Evolutionary conservation across 1,140 invertebrate species (phyloP).

Genomic region (Lysiphlebus fabarum): DNA sequence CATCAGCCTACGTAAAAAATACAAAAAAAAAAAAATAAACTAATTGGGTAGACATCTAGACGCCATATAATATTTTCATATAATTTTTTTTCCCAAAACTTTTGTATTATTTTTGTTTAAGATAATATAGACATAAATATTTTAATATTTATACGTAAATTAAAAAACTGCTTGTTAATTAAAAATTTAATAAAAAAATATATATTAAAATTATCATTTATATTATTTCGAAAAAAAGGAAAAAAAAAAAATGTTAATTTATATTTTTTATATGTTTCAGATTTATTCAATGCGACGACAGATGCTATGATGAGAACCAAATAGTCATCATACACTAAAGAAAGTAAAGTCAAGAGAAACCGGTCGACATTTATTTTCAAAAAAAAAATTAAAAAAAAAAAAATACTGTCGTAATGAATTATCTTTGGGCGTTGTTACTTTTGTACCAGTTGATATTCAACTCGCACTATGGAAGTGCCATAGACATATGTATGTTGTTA

Average conservation of each 20-base stretch:
- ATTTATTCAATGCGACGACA: slow-evolving; percentile 11
- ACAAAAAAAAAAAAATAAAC: too few relatives aligned
- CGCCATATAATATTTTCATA: too few relatives aligned
- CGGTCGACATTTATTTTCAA: slow-evolving; percentile 13
- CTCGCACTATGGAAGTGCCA: slow-evolving; percentile 41
- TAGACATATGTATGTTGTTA: slow-evolving; percentile 53
- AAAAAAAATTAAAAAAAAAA: slow-evolving; percentile 2
- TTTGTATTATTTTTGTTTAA: too few relatives aligned
- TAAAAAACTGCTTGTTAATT: too few relatives aligned
- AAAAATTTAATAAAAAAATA: background rate
- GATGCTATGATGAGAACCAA: slow-evolving; percentile 13
- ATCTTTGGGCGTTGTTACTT: slow-evolving; percentile 45
- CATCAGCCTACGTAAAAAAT: too few relatives aligned
- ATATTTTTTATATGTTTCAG: slow-evolving; percentile 14
- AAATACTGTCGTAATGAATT: slow-evolving; percentile 40
- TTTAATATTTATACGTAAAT: too few relatives aligned
- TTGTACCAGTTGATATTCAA: slow-evolving; percentile 44
- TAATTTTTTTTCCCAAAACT: too few relatives aligned
- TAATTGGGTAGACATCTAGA: too few relatives aligned
- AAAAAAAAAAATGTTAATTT: slow-evolving; percentile 15
- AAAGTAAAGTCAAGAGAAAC: slow-evolving; percentile 12
- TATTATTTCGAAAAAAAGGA: too few relatives aligned
- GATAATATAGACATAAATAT: too few relatives aligned
- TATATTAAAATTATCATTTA: background rate
- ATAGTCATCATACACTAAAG: slow-evolving; percentile 1